Evolutionary conservation across 2,113 vertebrate genomes (phyloP).

Genomic region (Triplophysa tibetana): DNA sequence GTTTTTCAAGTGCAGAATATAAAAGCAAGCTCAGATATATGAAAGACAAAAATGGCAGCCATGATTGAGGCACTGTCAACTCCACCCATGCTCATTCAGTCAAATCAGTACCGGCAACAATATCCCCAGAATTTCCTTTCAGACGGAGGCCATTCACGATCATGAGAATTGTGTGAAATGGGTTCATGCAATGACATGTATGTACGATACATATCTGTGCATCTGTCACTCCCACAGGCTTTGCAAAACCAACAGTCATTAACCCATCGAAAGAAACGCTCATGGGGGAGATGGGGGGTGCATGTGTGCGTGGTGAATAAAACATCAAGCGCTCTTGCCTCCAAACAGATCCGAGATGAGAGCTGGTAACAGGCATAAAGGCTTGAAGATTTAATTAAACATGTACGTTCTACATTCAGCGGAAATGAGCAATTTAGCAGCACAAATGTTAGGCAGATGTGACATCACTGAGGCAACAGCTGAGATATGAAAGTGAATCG

Average conservation of each 20-base stretch:
- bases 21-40: background rate
- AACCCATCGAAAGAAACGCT: background rate
- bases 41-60: background rate
- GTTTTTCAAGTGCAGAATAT: background rate
- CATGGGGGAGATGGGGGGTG: background rate
- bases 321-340: slow-evolving; percentile 1
- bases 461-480: background rate
- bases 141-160: background rate
- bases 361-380: background rate
- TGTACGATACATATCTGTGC: background rate
- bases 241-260: background rate
- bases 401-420: background rate
- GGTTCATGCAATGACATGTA: background rate
- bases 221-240: background rate
- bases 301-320: slow-evolving; percentile 18
- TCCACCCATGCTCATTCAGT: too few relatives aligned
- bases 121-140: too few relatives aligned
- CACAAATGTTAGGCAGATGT: background rate
- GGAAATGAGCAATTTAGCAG: background rate
- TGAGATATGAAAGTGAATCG: background rate
- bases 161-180: background rate
- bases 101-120: too few relatives aligned
- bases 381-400: background rate
- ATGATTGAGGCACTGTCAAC: too few relatives aligned
- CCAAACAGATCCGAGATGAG: background rate